These are phyloP conservation scores for Lophius americanus DNA, from an alignment of 2,797 vertebrate species.

Conservation along the genomic window DNA sequence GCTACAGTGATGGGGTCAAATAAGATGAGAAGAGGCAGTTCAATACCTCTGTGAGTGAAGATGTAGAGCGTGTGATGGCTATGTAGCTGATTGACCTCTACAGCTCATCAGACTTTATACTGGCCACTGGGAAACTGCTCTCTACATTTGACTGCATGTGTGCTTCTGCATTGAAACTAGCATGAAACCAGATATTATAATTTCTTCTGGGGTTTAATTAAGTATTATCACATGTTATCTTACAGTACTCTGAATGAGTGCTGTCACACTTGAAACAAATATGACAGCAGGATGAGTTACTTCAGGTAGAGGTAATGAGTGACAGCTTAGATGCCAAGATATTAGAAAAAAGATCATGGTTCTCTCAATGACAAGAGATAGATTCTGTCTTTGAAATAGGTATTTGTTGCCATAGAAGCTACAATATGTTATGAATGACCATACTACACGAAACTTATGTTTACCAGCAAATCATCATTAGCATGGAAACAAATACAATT, in stretches of 20 bases:
- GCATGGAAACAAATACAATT: no score
- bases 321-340: not conserved
- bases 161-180: no score
- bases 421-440: no score
- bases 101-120: conserved; percentile 45
- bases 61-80: conserved; percentile 33
- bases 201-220: no score
- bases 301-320: not conserved
- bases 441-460: no score
- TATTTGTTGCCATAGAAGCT: no score
- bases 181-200: no score
- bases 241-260: not conserved
- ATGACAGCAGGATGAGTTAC: not conserved
- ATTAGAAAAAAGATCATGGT: no score
- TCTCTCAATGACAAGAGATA: no score
- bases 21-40: conserved; percentile 64
- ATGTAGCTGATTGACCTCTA: conserved; percentile 53
- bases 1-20: conserved; percentile 62
- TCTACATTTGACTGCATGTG: not conserved
- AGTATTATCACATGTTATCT: no score
- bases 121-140: conserved; percentile 13
- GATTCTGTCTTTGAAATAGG: no score
- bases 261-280: not conserved
- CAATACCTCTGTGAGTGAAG: conserved; percentile 47
- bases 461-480: no score